These are phyloP conservation scores for Lamprotornis superbus DNA, from an alignment of 2,113 vertebrate genomes.

Conservation along the genomic window DNA sequence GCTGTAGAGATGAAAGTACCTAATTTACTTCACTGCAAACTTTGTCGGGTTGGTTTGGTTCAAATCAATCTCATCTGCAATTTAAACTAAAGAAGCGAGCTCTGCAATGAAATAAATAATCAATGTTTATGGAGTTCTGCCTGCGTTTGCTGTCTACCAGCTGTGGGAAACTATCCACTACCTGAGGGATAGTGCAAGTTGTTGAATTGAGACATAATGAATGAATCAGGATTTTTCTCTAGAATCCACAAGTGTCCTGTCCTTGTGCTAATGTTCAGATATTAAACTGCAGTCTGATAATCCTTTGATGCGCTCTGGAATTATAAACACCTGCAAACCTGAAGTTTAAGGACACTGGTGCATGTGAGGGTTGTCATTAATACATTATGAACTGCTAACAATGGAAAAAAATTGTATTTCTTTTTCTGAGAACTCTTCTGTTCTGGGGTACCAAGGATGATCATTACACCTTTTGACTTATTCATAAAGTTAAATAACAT, in stretches of 20 bases:
- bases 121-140: neutral
- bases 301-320: neutral
- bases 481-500: constrained; percentile 6
- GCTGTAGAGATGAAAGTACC: neutral
- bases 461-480: neutral
- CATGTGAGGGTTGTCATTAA: neutral
- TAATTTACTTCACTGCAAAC: neutral
- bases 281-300: neutral
- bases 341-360: neutral
- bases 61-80: constrained; percentile 26
- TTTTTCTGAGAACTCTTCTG: neutral
- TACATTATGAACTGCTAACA: neutral
- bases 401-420: neutral
- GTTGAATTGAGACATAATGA: neutral
- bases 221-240: neutral
- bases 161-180: neutral
- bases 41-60: neutral
- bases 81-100: neutral
- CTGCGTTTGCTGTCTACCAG: neutral
- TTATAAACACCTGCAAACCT: neutral
- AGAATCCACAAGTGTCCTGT: neutral
- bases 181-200: neutral
- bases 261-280: neutral
- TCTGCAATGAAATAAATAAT: constrained; percentile 12
- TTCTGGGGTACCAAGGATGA: neutral